Conservation (phyloP, 2,888 invertebrate genomes). For the Polydrusus cervinus region DNA sequence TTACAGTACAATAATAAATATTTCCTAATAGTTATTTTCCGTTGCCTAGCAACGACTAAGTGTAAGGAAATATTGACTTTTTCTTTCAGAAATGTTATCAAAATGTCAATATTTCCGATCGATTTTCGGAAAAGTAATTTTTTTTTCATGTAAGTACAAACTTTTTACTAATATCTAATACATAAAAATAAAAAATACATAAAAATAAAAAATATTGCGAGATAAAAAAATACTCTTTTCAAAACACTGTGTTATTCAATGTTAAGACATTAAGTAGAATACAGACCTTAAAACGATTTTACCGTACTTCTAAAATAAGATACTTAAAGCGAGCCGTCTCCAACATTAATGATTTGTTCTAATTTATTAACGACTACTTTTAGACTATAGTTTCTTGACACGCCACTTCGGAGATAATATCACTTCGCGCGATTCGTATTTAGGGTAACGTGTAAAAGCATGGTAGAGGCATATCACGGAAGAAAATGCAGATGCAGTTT, state of each 20-base stretch:
- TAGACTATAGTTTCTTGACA: conserved; percentile 51
- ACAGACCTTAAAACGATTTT: background rate
- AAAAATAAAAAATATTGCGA: too few species aligned
- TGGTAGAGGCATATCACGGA: conserved; percentile 27
- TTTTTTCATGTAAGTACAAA: too few species aligned
- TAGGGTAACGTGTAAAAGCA: conserved; percentile 40
- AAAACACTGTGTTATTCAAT: conserved; percentile 1
- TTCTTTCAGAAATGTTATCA: too few species aligned
- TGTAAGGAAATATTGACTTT: too few species aligned
- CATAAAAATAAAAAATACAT: too few species aligned
- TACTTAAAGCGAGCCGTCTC: conserved; percentile 38
- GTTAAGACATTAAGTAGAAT: conserved; percentile 3
- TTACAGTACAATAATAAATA: too few species aligned
- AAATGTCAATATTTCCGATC: too few species aligned
- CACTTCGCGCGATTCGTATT: conserved; percentile 46
- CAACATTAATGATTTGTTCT: conserved; percentile 50
- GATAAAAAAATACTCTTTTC: too few species aligned
- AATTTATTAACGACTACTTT: conserved; percentile 52
- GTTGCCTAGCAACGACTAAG: too few species aligned
- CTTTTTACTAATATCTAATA: too few species aligned
- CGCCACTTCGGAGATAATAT: conserved; percentile 46
- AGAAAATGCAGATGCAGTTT: background rate
- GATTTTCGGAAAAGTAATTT: too few species aligned
- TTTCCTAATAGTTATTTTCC: too few species aligned
- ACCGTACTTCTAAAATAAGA: conserved; percentile 28